Evolutionary conservation across 2,113 vertebrate genomes (phyloP).

Genomic region (Podarcis raffonei): DNA sequence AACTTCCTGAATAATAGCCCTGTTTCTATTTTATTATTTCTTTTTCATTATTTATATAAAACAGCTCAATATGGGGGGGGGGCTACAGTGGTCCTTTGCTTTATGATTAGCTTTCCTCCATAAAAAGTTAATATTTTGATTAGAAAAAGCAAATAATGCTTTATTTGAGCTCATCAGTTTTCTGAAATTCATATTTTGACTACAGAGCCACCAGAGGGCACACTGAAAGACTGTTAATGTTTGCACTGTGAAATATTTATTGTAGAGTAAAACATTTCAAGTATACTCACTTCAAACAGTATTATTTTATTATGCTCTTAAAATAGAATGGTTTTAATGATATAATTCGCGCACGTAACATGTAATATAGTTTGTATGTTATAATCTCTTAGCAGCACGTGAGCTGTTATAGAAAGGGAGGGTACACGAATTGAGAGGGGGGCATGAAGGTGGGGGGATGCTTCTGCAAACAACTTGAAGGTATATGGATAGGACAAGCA

Average conservation of each 20-base stretch:
- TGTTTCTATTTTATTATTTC: not conserved
- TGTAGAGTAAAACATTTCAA: slow-evolving; percentile 44
- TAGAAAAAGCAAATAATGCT: not conserved
- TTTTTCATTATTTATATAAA: not conserved
- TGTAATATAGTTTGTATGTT: not conserved
- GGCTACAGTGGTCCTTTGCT: not conserved
- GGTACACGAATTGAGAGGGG: not conserved
- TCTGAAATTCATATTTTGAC: slow-evolving; percentile 14
- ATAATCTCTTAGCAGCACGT: not conserved
- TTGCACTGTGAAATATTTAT: slow-evolving; percentile 41
- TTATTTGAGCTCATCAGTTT: not conserved
- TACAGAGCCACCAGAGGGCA: slow-evolving; percentile 77
- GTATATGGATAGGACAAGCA: not conserved
- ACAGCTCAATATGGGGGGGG: not conserved
- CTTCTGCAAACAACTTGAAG: not conserved
- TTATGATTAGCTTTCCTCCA: not conserved
- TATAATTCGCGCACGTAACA: not conserved
- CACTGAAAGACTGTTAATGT: slow-evolving; percentile 36
- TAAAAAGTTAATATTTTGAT: not conserved
- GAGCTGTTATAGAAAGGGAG: not conserved
- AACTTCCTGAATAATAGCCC: not conserved
- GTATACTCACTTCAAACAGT: slow-evolving; percentile 33
- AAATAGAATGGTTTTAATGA: not conserved
- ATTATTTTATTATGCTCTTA: slow-evolving; percentile 30
- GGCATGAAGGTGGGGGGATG: not conserved